Percentiles rank a stretch among this genome's conserved stretches.
These are phyloP conservation scores for Martes martes DNA, from an alignment of 2,113 vertebrate species.

Conservation along the genomic window DNA sequence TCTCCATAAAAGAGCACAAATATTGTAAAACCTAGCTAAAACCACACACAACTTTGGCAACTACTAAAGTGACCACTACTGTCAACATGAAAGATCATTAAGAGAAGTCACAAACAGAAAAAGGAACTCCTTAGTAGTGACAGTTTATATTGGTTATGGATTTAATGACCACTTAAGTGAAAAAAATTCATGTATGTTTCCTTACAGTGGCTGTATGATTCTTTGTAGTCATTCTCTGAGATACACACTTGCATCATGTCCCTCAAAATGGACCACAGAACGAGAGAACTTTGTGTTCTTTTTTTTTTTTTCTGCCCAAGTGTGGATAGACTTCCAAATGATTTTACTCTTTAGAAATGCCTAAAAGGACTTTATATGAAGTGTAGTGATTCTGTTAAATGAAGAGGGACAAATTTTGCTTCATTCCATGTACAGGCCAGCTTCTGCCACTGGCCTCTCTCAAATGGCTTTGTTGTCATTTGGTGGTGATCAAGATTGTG, in stretches of 20 bases:
- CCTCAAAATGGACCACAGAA: background rate
- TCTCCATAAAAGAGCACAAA: background rate
- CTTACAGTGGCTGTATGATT: background rate
- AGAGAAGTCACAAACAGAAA: background rate
- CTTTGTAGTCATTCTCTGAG: background rate
- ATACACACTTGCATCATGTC: background rate
- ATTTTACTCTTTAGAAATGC: conserved; percentile 63
- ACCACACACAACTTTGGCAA: background rate
- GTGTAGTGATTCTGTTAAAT: conserved; percentile 16
- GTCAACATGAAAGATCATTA: background rate
- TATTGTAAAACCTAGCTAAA: background rate
- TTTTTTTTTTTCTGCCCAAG: no score
- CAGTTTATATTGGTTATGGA: background rate
- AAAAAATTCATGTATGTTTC: background rate
- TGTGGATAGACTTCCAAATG: background rate
- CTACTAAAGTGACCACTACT: background rate
- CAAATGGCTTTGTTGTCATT: background rate
- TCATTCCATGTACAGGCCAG: background rate
- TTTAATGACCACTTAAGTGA: background rate
- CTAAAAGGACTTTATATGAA: background rate
- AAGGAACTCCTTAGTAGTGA: background rate
- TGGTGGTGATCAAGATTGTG: background rate
- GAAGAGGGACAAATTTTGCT: conserved; percentile 21
- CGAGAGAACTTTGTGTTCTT: background rate
- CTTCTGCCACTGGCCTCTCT: background rate